Evolutionary conservation across 2,888 invertebrate genomes (phyloP), one percentile per base, ranked within the genome.

Genomic region (Temnothorax ravouxi): DNA sequence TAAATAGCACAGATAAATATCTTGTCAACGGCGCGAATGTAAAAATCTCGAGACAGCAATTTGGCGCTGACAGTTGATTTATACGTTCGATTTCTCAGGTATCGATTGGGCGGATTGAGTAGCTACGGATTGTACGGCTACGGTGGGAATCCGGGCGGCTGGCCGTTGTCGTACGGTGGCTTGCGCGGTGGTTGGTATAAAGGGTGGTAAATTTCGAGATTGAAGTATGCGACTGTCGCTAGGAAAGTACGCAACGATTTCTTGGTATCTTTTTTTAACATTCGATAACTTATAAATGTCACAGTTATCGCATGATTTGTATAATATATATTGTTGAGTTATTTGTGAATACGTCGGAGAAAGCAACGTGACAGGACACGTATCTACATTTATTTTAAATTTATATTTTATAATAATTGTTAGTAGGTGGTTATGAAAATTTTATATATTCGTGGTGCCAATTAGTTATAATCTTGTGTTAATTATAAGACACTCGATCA

Each of bases 131-230:
- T 88, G 85, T 88, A 92, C 54, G 88, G 89, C 25, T n/a, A 67
- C 62, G 91, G 91, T 67, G 90, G 86, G 85, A 87, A 89, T 54
- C 88, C 90, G 25, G 62, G 6, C 34, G 34, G 88, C 44, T 89
- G 88, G 90, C 88, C 91, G 15, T 89, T 79, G 86, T 90, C 85
- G 80, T 56, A 83, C 44, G 44, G 47, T 76, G 84, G 76, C 67
- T 77, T 61, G 83, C 84, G 64, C 34, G 83, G 84, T 69, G 86
- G 89, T 38, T 87, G 87, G 88, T 87, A 92, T 84, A 88, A 88
- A 69, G 90, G 89, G 38, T 92, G 91, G 91, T 91, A 91, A 91
- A 84, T 84, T 74, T 79, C 83, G 54, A 79, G 59, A 15, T 50
- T 61, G 41, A 44, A 34, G 34, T 44, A 41, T 56, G 52, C 59